A percentile compares a stretch with the other conserved stretches of the same genome.
These are phyloP conservation scores for Metallyticus violacea DNA, from an alignment of 2,888 invertebrate genomes.

Conservation along the genomic window DNA sequence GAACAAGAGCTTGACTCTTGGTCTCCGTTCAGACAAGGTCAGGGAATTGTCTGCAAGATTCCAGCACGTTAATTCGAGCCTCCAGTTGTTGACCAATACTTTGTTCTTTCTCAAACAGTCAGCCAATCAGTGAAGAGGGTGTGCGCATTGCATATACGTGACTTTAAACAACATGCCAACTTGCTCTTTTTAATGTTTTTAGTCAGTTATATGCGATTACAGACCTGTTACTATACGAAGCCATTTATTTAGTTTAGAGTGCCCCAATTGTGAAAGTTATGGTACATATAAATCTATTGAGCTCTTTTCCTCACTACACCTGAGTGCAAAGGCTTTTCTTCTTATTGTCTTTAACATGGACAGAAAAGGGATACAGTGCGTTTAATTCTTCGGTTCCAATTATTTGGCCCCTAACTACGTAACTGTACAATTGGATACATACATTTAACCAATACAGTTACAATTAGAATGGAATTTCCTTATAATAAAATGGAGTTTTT, in stretches of 20 bases:
- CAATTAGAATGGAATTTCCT: too few relatives aligned
- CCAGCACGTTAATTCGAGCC: conserved; percentile 1
- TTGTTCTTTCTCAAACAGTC: not conserved
- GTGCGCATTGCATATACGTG: not conserved
- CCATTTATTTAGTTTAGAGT: not conserved
- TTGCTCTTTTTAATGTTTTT: not conserved
- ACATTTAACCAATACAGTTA: too few relatives aligned
- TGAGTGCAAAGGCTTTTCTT: not conserved
- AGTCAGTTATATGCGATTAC: not conserved
- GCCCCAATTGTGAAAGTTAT: not conserved
- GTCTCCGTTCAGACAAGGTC: not conserved
- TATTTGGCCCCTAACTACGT: too few relatives aligned
- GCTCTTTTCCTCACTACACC: not conserved
- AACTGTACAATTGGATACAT: too few relatives aligned
- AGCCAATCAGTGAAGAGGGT: conserved; percentile 1
- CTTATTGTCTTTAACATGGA: too few relatives aligned
- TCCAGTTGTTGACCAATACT: not conserved
- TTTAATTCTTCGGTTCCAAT: too few relatives aligned
- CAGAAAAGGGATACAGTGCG: too few relatives aligned
- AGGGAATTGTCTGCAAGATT: not conserved
- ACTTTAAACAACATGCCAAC: not conserved
- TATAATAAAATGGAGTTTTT: too few relatives aligned
- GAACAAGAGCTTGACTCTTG: not conserved
- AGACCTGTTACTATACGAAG: not conserved
- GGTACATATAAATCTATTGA: not conserved